Conservation (phyloP, 2,797 vertebrate genomes). For the Craterocephalus amniculus region DNA sequence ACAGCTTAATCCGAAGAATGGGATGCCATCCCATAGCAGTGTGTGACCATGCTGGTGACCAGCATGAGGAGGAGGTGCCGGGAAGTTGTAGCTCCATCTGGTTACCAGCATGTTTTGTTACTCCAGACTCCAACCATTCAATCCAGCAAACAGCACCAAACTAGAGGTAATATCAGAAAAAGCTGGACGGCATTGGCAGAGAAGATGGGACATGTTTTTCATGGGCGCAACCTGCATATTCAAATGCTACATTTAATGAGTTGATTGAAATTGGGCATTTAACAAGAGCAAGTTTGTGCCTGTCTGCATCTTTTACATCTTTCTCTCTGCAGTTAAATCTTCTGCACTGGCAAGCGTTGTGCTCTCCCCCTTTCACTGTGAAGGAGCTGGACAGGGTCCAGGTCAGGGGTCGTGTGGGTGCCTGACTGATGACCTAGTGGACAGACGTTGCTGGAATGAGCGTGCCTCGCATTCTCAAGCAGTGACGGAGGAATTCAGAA, state of each 20-base stretch:
- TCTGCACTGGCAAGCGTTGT: background rate
- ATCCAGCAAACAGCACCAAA: conserved; percentile 2
- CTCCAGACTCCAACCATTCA: no score
- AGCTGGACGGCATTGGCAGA: background rate
- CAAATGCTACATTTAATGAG: background rate
- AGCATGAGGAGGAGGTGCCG: no score
- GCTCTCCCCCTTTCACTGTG: conserved; percentile 22
- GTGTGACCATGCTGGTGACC: no score
- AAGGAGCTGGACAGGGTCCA: conserved; percentile 35
- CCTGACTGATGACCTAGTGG: conserved; percentile 52
- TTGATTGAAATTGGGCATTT: background rate
- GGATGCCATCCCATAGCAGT: background rate
- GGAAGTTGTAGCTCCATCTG: no score
- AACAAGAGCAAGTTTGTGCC: conserved; percentile 11
- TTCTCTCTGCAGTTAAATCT: conserved; percentile 12
- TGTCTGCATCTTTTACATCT: conserved; percentile 19
- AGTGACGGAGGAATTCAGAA: conserved; percentile 40
- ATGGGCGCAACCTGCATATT: background rate
- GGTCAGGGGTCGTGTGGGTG: conserved; percentile 56
- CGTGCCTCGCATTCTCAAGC: conserved; percentile 68
- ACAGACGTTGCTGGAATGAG: conserved; percentile 40
- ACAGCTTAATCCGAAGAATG: background rate
- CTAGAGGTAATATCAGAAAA: conserved; percentile 10
- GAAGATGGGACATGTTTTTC: no score
- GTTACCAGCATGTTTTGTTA: no score